Conservation (phyloP, 1,140 invertebrate genomes). For the Zaprionus kolodkinae region DNA sequence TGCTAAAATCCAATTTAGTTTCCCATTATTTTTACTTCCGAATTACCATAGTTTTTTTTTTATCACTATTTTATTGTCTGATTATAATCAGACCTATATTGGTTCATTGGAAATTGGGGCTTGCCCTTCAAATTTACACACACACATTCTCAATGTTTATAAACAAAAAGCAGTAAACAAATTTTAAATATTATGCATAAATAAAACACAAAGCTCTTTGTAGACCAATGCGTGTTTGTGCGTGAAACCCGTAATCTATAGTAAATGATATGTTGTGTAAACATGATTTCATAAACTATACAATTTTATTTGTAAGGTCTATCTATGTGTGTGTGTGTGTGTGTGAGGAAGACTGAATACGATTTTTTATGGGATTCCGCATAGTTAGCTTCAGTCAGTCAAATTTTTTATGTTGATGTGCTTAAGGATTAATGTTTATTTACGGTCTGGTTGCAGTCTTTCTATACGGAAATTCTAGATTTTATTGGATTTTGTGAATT, state of each 20-base stretch:
- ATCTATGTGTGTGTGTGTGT: not conserved
- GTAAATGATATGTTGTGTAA: slow-evolving; percentile 30
- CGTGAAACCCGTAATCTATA: not conserved
- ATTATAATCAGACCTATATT: slow-evolving; percentile 13
- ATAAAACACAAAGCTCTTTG: slow-evolving; percentile 21
- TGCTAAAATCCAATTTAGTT: not conserved
- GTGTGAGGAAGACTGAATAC: not conserved
- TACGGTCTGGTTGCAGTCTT: not conserved
- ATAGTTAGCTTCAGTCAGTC: not conserved
- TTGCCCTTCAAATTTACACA: slow-evolving; percentile 31
- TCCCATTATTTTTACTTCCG: slow-evolving; percentile 12
- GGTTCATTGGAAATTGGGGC: slow-evolving; percentile 24
- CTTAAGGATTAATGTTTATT: not conserved
- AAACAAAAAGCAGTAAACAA: slow-evolving; percentile 39
- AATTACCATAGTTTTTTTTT: not conserved
- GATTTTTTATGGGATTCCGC: not conserved
- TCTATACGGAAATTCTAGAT: not conserved
- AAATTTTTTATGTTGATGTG: not conserved
- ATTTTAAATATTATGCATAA: slow-evolving; percentile 19
- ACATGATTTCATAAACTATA: slow-evolving; percentile 17
- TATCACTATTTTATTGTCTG: not conserved
- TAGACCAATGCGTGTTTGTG: not conserved
- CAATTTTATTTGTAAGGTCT: slow-evolving; percentile 1
- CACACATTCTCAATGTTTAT: slow-evolving; percentile 33
- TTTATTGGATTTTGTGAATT: not conserved